A percentile compares a stretch with the other conserved stretches of the same genome.
phyloP scores from a whole-genome alignment of 2,888 invertebrate species.

The Machimus atricapillus region DNA sequence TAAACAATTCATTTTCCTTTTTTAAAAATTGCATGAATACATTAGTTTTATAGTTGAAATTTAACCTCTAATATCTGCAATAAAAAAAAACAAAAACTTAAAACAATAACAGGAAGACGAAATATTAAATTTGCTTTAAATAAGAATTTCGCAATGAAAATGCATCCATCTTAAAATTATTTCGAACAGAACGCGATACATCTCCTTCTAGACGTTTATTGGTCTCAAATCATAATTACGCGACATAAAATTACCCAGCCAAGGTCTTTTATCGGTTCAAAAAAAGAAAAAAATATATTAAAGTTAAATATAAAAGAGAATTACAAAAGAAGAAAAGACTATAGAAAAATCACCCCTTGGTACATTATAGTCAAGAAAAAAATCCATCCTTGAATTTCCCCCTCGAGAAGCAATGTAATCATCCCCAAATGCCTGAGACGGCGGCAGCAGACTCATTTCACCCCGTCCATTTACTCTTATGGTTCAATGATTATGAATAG shows the following conservation, averaged over 20 bases:
- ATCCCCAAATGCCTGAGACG: background rate
- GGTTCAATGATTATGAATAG: conserved; percentile 43
- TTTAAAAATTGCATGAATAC: background rate
- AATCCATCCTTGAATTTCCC: background rate
- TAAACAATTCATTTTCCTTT: background rate
- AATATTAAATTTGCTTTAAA: background rate
- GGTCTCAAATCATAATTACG: background rate
- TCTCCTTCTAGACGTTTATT: background rate
- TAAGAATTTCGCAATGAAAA: background rate
- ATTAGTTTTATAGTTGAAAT: background rate
- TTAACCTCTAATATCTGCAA: no score
- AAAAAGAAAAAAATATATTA: background rate
- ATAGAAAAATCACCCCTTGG: background rate
- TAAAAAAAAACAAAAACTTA: no score
- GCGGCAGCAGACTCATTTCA: background rate
- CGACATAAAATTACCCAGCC: background rate
- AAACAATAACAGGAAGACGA: background rate
- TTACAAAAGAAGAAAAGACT: background rate
- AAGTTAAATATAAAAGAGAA: background rate
- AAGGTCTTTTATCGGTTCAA: background rate
- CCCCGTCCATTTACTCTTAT: conserved; percentile 5
- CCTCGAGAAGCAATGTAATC: background rate
- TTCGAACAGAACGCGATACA: background rate
- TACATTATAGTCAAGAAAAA: background rate
- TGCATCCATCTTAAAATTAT: background rate